Evolutionary conservation across 2,113 vertebrate species (phyloP).

Genomic region (Vulpes ferrilata): DNA sequence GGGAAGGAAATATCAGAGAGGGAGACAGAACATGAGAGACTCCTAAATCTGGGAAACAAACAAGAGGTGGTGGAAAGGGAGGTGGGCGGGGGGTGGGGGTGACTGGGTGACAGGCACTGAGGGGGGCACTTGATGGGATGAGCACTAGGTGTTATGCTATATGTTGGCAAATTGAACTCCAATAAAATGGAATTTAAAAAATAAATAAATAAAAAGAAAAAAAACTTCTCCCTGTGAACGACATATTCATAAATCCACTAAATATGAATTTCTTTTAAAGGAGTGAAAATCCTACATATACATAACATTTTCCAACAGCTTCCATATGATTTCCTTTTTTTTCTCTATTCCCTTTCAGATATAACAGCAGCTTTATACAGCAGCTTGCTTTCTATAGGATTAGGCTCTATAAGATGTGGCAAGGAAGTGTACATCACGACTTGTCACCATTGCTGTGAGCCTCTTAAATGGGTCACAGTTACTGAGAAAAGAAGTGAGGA

Average conservation of each 20-base stretch:
- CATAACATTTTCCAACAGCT: neutral
- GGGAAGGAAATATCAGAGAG: no score
- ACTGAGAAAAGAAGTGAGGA: neutral
- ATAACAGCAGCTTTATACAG: neutral
- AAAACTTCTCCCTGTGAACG: neutral
- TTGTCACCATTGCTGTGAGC: neutral
- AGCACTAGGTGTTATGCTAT: no score
- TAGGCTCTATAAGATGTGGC: neutral
- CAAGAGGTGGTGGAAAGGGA: no score
- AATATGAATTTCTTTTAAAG: neutral
- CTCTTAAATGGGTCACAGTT: neutral
- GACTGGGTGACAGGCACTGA: no score
- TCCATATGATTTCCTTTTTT: neutral
- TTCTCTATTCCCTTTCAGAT: neutral
- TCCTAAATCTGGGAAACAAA: no score
- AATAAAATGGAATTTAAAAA: no score
- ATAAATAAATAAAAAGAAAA: no score
- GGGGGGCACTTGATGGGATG: no score
- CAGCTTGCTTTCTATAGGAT: neutral
- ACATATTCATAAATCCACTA: neutral
- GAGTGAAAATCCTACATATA: neutral
- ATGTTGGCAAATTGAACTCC: no score
- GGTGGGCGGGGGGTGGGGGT: no score
- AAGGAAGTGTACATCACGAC: neutral
- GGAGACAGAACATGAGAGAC: no score